Evolutionary conservation across 1,140 invertebrate genomes (phyloP), one percentile per base, ranked within the genome.

Genomic region (Achatina immaculata): DNA sequence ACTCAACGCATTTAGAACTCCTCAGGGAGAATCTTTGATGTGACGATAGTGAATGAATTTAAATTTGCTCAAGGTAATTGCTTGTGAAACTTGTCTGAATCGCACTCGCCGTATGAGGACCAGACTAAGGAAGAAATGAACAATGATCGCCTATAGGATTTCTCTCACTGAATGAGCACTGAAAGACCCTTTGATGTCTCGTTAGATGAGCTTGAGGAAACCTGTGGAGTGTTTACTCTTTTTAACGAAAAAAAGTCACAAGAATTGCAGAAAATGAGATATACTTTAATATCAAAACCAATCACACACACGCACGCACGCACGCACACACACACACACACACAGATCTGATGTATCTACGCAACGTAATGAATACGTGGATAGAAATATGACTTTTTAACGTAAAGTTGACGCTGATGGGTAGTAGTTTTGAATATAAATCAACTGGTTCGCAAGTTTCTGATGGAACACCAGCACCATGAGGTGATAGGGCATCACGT

Each of bases 41-140:
- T 74, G 24, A 19, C 14, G 16, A n/a, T 6, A 48, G 24, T 51
- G 72, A 45, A 48, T 74, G 24, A 34, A 51, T 9, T 51, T 74
- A 74, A 74, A 74, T 74, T 74, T 74, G 72, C 72, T 48, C 45
- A 3, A 2, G 1, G 72, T 74, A 74, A 74, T 74, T 74, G 45
- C 34, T 31, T 51, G 0, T 36, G 68, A 71, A 71, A 71, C 16
- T 34, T 14, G 42, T 34, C 24, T 48, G 45, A n/a, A 36, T 45
- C 19, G 72, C 36, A 45, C 2, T 31, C 2, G n/a, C n/a, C 3
- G 72, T 51, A 51, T 24, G 4, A 11, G 51, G 19, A 21, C 43
- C 45, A 36, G 72, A 74, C 40, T 16, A 24, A 21, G 3, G 45
- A 36, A 45, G 28, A 51, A n/a, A n/a, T n/a, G n/a, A n/a, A n/a